Base-by-base conservation (phyloP, 2,113 vertebrate genomes). In the Paraplagusia blochii region DNA sequence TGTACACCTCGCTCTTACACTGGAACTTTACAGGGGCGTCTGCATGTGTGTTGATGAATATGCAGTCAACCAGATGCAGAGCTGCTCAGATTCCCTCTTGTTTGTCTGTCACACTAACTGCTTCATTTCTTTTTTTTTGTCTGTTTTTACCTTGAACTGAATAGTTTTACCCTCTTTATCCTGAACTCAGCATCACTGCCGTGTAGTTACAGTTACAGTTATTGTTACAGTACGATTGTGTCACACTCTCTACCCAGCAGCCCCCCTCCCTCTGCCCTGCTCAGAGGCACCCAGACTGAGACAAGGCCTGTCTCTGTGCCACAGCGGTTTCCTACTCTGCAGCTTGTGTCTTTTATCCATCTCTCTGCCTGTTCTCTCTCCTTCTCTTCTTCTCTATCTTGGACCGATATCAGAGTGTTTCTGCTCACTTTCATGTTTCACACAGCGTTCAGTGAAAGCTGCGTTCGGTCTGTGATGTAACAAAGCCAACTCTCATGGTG, bases 351-450 rank as follows among this genome's bases (percentile, higher is more conserved):
- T 80, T 80, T 77, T 57, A 68, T 76, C 63, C 44, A 11, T 29
- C 43, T 35, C 15, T 51, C 33, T 44, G 4, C 19, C 17, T 40
- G 35, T 43, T 57, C 54, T 54, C 45, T 57, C 16, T 44, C 66
- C 46, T 59, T 43, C 53, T 63, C 38, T 44, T 68, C 65, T 69
- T 8, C n/a, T 46, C 67, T n/a, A 5, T 52, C 55, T 81, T 87
- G 85, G 85, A 84, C 61, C 22, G 11, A 58, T 76, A 84, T 87
- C 85, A 85, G 73, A 85, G 83, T 39, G 11, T 68, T 81, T 76
- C 54, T 29, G 11, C 14, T 50, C 13, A n/a, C 85, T 87, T 85
- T 85, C 54, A 87, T 81, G 73, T 80, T 64, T 56, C 70, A 57
- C 57, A 58, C 61, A 57, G 53, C 12, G 0, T 40, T 40, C 33